Conservation (phyloP, 1,140 invertebrate species). For the Drosophila nigrodunni region DNA sequence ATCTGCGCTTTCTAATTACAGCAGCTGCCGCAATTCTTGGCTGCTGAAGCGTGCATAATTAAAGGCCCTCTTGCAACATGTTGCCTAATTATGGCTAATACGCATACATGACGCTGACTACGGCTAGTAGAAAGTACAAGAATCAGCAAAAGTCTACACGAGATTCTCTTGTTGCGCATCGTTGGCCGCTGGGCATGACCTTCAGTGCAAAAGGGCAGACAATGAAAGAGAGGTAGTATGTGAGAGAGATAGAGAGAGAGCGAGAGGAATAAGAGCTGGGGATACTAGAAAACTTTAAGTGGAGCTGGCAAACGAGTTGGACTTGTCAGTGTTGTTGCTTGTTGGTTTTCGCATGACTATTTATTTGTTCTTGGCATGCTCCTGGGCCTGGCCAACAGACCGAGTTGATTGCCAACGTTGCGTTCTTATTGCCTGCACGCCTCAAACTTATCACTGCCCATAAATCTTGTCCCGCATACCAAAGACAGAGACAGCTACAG, state of each 20-base stretch:
- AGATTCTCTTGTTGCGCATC: slow-evolving; percentile 37
- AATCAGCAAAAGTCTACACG: slow-evolving; percentile 20
- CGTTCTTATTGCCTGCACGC: slow-evolving; percentile 79
- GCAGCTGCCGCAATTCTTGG: slow-evolving; percentile 45
- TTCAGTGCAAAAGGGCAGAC: slow-evolving; percentile 43
- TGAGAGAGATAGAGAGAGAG: background rate
- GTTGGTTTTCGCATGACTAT: slow-evolving; percentile 55
- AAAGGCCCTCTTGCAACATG: slow-evolving; percentile 36
- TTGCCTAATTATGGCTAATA: slow-evolving; percentile 54
- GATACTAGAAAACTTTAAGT: slow-evolving; percentile 19
- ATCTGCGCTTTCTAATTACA: slow-evolving; percentile 59
- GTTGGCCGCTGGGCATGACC: slow-evolving; percentile 51
- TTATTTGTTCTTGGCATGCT: slow-evolving; percentile 80
- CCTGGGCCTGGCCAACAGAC: slow-evolving; percentile 50
- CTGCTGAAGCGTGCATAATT: slow-evolving; percentile 54
- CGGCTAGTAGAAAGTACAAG: slow-evolving; percentile 7
- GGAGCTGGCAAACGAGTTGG: slow-evolving; percentile 22
- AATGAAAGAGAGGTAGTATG: background rate
- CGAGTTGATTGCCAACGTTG: slow-evolving; percentile 53
- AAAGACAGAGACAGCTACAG: slow-evolving; percentile 21
- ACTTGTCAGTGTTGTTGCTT: slow-evolving; percentile 10
- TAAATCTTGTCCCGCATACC: slow-evolving; percentile 69
- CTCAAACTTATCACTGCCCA: slow-evolving; percentile 80
- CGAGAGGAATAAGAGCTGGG: no score
- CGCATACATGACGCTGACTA: slow-evolving; percentile 24